Conservation (phyloP, 2,888 invertebrate species). For the Epistrophe grossulariae region DNA sequence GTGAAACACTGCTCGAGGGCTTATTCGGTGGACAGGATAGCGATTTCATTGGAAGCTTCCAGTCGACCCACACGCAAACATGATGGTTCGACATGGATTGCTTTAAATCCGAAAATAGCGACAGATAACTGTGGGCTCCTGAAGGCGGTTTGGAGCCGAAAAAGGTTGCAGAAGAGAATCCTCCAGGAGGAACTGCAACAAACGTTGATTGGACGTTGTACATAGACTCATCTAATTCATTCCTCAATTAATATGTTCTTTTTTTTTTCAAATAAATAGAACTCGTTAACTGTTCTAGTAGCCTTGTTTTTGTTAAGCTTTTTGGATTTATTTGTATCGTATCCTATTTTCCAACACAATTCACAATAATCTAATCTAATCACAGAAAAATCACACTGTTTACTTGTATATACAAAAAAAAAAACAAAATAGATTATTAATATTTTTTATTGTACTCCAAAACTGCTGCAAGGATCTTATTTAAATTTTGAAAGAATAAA, state of each 20-base stretch:
- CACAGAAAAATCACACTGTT: not conserved
- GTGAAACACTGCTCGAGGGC: slow-evolving; percentile 81
- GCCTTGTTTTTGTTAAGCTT: not conserved
- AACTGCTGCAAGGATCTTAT: not conserved
- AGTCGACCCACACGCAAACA: slow-evolving; percentile 82
- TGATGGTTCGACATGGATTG: slow-evolving; percentile 80
- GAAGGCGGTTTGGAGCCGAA: not conserved
- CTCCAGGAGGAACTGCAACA: slow-evolving; percentile 4
- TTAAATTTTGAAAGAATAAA: not conserved
- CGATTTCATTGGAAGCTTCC: slow-evolving; percentile 80
- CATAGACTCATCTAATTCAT: slow-evolving; percentile 33
- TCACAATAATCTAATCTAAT: not conserved
- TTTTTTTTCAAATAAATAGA: slow-evolving; percentile 37
- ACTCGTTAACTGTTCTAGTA: not conserved
- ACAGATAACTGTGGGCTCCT: slow-evolving; percentile 46
- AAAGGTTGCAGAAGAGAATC: not conserved
- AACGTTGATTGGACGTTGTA: slow-evolving; percentile 39
- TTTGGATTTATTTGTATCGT: not conserved
- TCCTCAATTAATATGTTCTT: slow-evolving; percentile 2
- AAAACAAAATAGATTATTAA: not conserved
- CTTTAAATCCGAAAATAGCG: slow-evolving; percentile 39
- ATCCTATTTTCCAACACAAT: too few relatives aligned
- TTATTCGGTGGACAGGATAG: slow-evolving; percentile 80
- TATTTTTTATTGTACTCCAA: not conserved
- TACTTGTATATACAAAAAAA: not conserved